These are phyloP conservation scores for Megaceryle maxima DNA, from an alignment of 2,113 vertebrate genomes.

Conservation along the genomic window DNA sequence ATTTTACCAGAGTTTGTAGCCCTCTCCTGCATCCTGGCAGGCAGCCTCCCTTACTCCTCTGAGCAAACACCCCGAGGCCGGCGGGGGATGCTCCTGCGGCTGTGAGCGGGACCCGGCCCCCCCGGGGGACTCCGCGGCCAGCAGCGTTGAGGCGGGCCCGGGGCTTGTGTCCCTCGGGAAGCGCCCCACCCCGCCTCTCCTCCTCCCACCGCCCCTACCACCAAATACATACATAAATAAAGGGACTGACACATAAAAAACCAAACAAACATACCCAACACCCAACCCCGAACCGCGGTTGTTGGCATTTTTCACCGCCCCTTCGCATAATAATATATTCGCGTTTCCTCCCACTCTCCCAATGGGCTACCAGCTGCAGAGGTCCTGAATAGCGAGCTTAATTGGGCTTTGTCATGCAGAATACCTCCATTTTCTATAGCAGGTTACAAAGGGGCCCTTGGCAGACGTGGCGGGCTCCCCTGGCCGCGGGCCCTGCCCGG, in stretches of 20 bases:
- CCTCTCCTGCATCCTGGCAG: not conserved
- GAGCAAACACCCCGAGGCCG: not conserved
- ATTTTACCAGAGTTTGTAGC: not conserved
- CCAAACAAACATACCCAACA: not conserved
- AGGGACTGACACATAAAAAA: not conserved
- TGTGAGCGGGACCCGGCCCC: not conserved
- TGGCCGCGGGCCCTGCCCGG: slow-evolving; percentile 53
- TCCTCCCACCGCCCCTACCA: not conserved
- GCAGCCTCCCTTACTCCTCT: not conserved
- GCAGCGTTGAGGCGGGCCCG: not conserved
- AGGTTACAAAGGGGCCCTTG: slow-evolving; percentile 80
- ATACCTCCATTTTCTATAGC: slow-evolving; percentile 86
- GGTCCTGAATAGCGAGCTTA: slow-evolving; percentile 90
- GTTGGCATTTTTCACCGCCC: slow-evolving; percentile 14
- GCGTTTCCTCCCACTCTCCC: slow-evolving; percentile 84
- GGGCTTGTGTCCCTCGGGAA: not conserved
- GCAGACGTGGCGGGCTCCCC: slow-evolving; percentile 71
- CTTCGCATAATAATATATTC: slow-evolving; percentile 76
- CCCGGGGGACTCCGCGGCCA: not conserved
- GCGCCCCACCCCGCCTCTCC: not conserved
- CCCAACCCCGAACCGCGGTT: not conserved
- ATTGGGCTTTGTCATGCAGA: slow-evolving; percentile 99
- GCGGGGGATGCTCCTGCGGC: not conserved
- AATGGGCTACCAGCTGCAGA: slow-evolving; percentile 93
- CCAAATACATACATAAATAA: not conserved